Conservation (phyloP, 23 tunicate genomes). For the Ciona savignyi region DNA sequence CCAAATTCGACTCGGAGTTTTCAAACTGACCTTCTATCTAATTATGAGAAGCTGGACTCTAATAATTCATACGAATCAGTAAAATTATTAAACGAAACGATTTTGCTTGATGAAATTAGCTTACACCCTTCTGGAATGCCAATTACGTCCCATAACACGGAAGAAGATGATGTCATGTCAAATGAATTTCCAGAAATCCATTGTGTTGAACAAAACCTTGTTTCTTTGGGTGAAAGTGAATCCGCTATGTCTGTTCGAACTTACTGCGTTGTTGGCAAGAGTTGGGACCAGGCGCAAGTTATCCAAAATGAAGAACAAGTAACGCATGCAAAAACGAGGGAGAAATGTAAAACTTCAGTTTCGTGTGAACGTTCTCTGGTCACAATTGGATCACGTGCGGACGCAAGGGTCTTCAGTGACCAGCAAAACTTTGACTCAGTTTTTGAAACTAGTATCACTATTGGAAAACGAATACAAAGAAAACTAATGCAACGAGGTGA, state of each 20-base stretch:
- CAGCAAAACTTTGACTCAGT: not conserved
- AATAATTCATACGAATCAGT: not conserved
- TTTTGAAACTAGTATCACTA: not conserved
- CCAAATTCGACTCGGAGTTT: not conserved
- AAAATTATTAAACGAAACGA: not conserved
- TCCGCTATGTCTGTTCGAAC: slow-evolving; percentile 19
- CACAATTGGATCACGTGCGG: not conserved
- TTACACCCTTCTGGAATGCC: not conserved
- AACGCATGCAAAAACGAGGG: not conserved
- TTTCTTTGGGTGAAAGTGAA: slow-evolving; percentile 11
- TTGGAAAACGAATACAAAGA: slow-evolving; percentile 12
- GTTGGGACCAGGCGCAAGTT: not conserved
- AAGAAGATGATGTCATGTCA: not conserved
- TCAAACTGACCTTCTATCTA: not conserved
- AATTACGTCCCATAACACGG: not conserved
- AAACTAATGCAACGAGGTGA: slow-evolving; percentile 6
- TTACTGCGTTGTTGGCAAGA: slow-evolving; percentile 14
- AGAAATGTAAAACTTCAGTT: not conserved
- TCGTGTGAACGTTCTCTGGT: not conserved
- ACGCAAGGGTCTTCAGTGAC: not conserved
- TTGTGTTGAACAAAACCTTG: not conserved
- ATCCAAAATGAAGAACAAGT: not conserved
- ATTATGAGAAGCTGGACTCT: not conserved
- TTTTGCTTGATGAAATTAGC: not conserved
- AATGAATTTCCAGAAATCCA: not conserved